Percentiles rank a stretch among this genome's conserved stretches.
Conservation (phyloP, 92 coral and sea anemone genomes). For the Plumapathes pennacea region DNA sequence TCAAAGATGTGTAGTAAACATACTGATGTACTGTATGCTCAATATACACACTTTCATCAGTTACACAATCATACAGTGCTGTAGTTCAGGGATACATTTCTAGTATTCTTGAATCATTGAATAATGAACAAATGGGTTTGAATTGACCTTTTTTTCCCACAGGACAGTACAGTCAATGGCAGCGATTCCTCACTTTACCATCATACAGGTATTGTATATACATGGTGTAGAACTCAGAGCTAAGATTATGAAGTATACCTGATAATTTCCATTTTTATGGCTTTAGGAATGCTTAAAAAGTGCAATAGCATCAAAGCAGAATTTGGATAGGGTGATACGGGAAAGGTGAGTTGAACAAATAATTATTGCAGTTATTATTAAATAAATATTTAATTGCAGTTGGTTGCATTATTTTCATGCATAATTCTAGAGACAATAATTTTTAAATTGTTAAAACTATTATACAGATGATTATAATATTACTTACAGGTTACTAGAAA, state of each 20-base stretch:
- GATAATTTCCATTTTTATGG: not conserved
- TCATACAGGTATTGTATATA: constrained; percentile 63
- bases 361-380: not conserved
- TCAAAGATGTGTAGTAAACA: too few relatives aligned
- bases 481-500: too few relatives aligned
- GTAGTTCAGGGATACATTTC: not conserved
- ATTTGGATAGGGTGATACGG: constrained; percentile 54
- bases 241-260: not conserved
- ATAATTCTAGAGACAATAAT: not conserved
- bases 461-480: too few relatives aligned
- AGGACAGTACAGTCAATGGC: constrained; percentile 82
- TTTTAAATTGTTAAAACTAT: too few relatives aligned
- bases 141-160: not conserved
- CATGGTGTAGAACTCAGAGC: not conserved
- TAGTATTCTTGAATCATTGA: not conserved
- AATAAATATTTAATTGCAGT: not conserved
- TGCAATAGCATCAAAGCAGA: constrained; percentile 89
- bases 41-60: not conserved
- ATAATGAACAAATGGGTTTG: constrained; percentile 3
- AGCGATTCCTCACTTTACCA: constrained; percentile 81
- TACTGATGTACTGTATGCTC: constrained; percentile 1
- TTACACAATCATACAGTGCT: not conserved
- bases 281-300: constrained; percentile 84
- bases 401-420: not conserved
- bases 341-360: constrained; percentile 31